Conservation (phyloP, 2,113 vertebrate genomes). For the Myocastor coypus region DNA sequence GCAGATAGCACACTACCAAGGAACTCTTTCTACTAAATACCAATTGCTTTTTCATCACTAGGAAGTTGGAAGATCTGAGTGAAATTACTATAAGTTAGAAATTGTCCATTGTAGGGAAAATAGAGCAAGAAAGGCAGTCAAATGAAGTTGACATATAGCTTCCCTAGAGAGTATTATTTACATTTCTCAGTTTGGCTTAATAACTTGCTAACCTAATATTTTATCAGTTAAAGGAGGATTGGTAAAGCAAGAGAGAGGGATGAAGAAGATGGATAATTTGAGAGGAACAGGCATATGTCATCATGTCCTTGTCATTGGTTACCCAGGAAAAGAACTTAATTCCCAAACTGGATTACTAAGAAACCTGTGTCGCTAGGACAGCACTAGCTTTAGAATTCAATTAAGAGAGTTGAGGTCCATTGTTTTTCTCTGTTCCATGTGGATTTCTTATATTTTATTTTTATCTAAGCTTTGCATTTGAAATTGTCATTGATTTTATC, state of each 20-base stretch:
- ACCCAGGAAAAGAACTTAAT: not conserved
- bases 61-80: not conserved
- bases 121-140: not conserved
- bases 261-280: not conserved
- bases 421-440: not conserved
- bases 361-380: not conserved
- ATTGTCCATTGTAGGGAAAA: not conserved
- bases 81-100: not conserved
- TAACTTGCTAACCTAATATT: not conserved
- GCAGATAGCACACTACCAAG: not conserved
- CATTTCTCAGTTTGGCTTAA: constrained; percentile 1
- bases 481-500: not conserved
- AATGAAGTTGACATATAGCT: not conserved
- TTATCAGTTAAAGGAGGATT: not conserved
- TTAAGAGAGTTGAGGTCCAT: not conserved
- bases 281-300: not conserved
- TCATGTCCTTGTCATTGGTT: not conserved
- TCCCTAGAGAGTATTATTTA: not conserved
- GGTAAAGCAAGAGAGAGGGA: not conserved
- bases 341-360: not conserved
- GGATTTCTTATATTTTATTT: not conserved
- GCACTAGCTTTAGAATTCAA: not conserved
- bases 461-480: not conserved
- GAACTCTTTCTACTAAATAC: not conserved
- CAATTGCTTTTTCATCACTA: not conserved